Percentiles rank a stretch among this genome's conserved stretches.
Conservation (phyloP, 64 coral and sea anemone species). For the Dendrophyllia cribrosa region DNA sequence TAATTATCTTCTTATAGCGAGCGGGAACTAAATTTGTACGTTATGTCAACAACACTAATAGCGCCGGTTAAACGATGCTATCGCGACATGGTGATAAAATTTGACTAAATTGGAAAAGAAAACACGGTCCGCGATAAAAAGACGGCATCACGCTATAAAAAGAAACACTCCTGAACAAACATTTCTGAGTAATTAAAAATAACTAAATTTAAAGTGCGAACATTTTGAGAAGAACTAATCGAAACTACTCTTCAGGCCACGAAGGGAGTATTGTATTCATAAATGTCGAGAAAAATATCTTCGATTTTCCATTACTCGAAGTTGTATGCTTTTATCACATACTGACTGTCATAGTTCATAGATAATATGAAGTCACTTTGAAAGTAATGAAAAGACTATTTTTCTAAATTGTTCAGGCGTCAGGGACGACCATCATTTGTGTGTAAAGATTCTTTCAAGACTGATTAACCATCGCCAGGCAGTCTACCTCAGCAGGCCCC, state of each 20-base stretch:
- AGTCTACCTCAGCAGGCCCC: slow-evolving; percentile 5
- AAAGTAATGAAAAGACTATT: background rate
- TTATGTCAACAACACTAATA: background rate
- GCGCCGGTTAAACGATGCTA: slow-evolving; percentile 21
- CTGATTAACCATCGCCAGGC: slow-evolving; percentile 18
- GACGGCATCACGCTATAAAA: background rate
- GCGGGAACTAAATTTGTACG: background rate
- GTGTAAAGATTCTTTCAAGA: slow-evolving; percentile 10
- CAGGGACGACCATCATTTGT: background rate
- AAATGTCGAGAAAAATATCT: background rate
- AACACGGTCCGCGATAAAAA: slow-evolving; percentile 11
- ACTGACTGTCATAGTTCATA: too few species aligned
- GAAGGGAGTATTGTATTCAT: background rate
- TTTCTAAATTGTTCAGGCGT: background rate
- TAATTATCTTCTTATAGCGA: background rate
- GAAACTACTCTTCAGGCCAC: background rate
- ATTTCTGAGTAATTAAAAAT: slow-evolving; percentile 14
- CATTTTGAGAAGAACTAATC: background rate
- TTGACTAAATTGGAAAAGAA: background rate
- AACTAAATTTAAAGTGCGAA: background rate
- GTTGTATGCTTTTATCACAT: background rate
- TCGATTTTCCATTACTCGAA: background rate
- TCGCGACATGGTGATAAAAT: slow-evolving; percentile 3
- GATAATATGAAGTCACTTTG: background rate
- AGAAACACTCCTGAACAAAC: slow-evolving; percentile 42